phyloP scores from a whole-genome alignment of 2,113 vertebrate genomes.

The Oryzias javanicus region DNA sequence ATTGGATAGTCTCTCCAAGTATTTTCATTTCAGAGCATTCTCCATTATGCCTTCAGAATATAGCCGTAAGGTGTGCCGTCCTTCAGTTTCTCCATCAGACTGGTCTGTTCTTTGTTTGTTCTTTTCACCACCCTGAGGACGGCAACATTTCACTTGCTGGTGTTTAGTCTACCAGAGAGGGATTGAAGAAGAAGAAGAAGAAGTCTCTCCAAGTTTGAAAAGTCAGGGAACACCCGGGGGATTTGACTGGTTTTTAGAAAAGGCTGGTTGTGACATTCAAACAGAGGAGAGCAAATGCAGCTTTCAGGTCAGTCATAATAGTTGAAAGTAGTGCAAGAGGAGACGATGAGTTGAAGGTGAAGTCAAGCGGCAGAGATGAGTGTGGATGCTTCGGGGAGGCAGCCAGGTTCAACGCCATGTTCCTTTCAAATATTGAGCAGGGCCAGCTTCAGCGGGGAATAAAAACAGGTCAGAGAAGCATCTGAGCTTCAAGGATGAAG shows the following conservation, averaged over 20 bases:
- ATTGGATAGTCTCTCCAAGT: too few relatives aligned
- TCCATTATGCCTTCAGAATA: too few relatives aligned
- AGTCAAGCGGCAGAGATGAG: conserved; percentile 23
- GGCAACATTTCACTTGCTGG: too few relatives aligned
- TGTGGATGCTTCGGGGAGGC: conserved; percentile 26
- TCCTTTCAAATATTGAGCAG: conserved; percentile 59
- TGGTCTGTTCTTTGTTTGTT: too few relatives aligned
- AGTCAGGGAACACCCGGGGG: too few relatives aligned
- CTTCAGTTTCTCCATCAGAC: too few relatives aligned
- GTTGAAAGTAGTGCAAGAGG: not conserved
- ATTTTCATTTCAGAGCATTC: too few relatives aligned
- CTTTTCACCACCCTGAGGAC: too few relatives aligned
- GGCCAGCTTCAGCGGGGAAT: conserved; percentile 14
- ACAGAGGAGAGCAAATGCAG: not conserved
- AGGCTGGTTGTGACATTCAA: not conserved
- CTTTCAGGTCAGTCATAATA: conserved; percentile 26
- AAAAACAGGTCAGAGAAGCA: conserved; percentile 43
- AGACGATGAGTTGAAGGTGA: conserved; percentile 9
- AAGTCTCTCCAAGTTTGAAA: too few relatives aligned
- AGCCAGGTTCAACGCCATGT: conserved; percentile 32
- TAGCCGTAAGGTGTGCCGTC: too few relatives aligned
- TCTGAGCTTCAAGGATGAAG: not conserved
- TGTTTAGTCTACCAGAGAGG: too few relatives aligned
- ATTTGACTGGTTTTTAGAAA: not conserved
- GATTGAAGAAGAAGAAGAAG: too few relatives aligned